These are phyloP conservation scores for Hemibagrus guttatus DNA, from an alignment of 2,797 vertebrate genomes.

Conservation along the genomic window DNA sequence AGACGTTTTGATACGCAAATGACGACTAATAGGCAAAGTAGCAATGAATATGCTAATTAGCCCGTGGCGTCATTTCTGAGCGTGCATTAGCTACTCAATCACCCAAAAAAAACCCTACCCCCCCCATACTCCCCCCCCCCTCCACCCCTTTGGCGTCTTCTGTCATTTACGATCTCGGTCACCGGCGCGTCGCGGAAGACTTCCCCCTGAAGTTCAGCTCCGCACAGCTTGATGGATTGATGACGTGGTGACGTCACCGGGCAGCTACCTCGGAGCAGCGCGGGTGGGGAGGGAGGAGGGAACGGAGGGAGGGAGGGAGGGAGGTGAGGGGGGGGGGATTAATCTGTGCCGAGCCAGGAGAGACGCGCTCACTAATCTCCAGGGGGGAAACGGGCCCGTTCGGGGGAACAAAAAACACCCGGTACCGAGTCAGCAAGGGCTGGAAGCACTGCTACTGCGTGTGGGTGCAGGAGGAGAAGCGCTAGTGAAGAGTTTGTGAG, in stretches of 20 bases:
- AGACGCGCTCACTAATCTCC: constrained; percentile 76
- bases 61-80: not conserved
- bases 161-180: not conserved
- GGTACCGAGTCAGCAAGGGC: not conserved
- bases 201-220: not conserved
- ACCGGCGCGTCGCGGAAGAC: not conserved
- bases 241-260: constrained; percentile 75
- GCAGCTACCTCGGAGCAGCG: constrained; percentile 66
- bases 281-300: constrained; percentile 55
- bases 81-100: not conserved
- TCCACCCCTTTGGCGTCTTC: not conserved
- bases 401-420: constrained; percentile 37
- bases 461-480: too few relatives aligned
- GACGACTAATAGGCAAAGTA: not conserved
- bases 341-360: constrained; percentile 67
- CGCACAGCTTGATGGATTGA: constrained; percentile 73
- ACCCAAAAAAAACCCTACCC: too few relatives aligned
- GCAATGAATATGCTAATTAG: not conserved
- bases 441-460: not conserved
- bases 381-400: constrained; percentile 65
- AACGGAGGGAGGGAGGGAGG: constrained; percentile 65
- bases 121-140: too few relatives aligned
- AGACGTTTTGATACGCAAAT: not conserved
- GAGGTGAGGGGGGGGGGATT: constrained; percentile 69
- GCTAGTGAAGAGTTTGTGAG: not conserved